Conservation (phyloP, 1,140 invertebrate species). For the Drosophila lacteicornis region DNA sequence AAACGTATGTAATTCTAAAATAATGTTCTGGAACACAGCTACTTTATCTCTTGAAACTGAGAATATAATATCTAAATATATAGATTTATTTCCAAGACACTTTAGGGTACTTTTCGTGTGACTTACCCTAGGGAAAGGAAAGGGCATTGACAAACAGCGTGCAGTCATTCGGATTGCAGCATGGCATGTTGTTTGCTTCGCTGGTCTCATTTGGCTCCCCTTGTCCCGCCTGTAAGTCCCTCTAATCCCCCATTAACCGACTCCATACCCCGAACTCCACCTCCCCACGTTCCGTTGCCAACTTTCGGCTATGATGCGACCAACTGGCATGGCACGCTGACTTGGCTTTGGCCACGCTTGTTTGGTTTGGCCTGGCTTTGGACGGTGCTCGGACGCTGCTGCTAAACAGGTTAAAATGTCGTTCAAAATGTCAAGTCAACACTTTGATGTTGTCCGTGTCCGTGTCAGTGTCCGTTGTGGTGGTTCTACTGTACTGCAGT, state of each 20-base stretch:
- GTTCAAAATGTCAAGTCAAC: constrained; percentile 84
- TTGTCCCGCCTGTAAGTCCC: constrained; percentile 10
- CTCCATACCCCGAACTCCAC: constrained; percentile 1
- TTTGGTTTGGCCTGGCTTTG: constrained; percentile 67
- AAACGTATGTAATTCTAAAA: too few species aligned
- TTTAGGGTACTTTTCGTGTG: not conserved
- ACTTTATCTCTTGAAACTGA: not conserved
- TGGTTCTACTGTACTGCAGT: constrained; percentile 40
- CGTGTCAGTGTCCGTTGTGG: constrained; percentile 46
- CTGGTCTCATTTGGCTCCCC: constrained; percentile 73
- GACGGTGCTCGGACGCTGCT: constrained; percentile 55
- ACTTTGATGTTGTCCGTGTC: constrained; percentile 82
- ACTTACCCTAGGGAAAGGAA: constrained; percentile 25
- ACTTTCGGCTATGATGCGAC: constrained; percentile 61
- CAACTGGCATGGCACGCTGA: constrained; percentile 67
- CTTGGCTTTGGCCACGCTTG: constrained; percentile 77
- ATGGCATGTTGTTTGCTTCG: constrained; percentile 82
- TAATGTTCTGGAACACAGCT: not conserved
- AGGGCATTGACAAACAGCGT: constrained; percentile 65
- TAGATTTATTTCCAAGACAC: not conserved
- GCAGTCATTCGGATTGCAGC: constrained; percentile 77
- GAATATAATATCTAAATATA: not conserved
- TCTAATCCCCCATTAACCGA: constrained; percentile 40
- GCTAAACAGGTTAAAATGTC: constrained; percentile 83
- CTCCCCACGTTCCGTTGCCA: constrained; percentile 32